These are phyloP conservation scores for Ardeotis arabs DNA, from an alignment of 2,113 vertebrate genomes.

Conservation along the genomic window DNA sequence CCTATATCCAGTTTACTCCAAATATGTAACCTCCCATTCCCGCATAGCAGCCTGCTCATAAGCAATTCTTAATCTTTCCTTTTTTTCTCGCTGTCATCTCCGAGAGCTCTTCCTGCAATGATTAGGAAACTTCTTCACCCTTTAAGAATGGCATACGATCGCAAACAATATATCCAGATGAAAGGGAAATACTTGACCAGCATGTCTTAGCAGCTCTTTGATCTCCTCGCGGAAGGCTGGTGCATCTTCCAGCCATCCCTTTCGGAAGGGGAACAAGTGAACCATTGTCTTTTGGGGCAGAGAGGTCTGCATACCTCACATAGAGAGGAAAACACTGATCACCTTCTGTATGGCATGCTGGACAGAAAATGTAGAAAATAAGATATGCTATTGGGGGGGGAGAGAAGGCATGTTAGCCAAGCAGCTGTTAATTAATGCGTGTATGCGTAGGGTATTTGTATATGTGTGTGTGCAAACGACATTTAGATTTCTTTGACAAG, in stretches of 20 bases:
- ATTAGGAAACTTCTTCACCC: slow-evolving; percentile 62
- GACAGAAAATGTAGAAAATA: background rate
- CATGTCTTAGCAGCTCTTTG: slow-evolving; percentile 54
- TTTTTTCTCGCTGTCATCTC: slow-evolving; percentile 32
- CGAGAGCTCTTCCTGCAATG: background rate
- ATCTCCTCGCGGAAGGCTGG: slow-evolving; percentile 47
- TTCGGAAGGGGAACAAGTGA: slow-evolving; percentile 43
- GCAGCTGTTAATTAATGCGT: background rate
- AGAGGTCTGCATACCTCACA: slow-evolving; percentile 46
- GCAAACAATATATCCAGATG: slow-evolving; percentile 65
- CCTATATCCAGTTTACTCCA: background rate
- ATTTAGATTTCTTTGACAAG: background rate
- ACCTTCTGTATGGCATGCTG: background rate
- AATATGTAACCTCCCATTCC: background rate
- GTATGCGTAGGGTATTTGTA: background rate
- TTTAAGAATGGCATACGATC: background rate
- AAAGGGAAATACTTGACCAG: slow-evolving; percentile 60
- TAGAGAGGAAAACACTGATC: background rate
- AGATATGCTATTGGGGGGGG: background rate
- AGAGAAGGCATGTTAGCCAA: background rate
- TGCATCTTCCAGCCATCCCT: slow-evolving; percentile 46
- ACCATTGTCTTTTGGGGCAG: slow-evolving; percentile 51
- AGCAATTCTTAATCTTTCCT: slow-evolving; percentile 32
- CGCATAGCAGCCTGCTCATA: background rate
- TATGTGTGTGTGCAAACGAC: background rate